Evolutionary conservation across 1,140 invertebrate species (phyloP).

Genomic region (Popillia japonica): DNA sequence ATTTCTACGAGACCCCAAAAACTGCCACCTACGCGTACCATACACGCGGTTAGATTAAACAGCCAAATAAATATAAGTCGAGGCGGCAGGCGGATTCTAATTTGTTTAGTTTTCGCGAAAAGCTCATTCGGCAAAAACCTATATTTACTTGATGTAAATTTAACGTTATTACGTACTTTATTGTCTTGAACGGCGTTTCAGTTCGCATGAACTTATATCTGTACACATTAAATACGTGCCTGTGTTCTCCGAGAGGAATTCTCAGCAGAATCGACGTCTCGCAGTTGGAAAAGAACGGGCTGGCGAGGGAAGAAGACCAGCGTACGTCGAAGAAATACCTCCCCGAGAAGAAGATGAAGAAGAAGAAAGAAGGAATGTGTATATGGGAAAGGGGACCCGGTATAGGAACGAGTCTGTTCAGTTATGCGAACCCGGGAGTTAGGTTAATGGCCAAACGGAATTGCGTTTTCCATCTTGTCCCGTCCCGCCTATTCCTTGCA

Average conservation of each 20-base stretch:
- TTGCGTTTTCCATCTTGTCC: constrained; percentile 60
- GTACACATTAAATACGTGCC: constrained; percentile 31
- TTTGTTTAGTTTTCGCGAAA: constrained; percentile 19
- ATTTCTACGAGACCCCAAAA: background rate
- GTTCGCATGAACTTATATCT: constrained; percentile 12
- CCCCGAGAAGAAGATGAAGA: background rate
- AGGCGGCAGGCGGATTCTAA: background rate
- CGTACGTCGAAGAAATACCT: constrained; percentile 15
- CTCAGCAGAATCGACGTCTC: background rate
- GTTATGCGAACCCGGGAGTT: constrained; percentile 56
- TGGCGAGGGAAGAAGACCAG: background rate
- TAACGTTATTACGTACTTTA: constrained; percentile 34
- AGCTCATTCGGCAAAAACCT: constrained; percentile 22
- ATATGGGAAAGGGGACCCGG: no score
- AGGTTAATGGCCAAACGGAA: constrained; percentile 59
- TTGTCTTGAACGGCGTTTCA: constrained; percentile 18
- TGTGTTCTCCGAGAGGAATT: constrained; percentile 11
- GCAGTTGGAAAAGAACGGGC: background rate
- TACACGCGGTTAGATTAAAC: constrained; percentile 1
- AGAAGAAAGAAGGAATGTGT: constrained; percentile 49
- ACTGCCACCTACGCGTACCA: background rate
- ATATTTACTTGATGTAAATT: constrained; percentile 34
- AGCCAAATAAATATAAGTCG: constrained; percentile 2
- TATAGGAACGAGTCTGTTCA: constrained; percentile 53
- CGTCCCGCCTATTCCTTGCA: constrained; percentile 59